These are phyloP conservation scores for Simalia tracyae DNA, from an alignment of 2,797 vertebrate genomes.

Conservation along the genomic window DNA sequence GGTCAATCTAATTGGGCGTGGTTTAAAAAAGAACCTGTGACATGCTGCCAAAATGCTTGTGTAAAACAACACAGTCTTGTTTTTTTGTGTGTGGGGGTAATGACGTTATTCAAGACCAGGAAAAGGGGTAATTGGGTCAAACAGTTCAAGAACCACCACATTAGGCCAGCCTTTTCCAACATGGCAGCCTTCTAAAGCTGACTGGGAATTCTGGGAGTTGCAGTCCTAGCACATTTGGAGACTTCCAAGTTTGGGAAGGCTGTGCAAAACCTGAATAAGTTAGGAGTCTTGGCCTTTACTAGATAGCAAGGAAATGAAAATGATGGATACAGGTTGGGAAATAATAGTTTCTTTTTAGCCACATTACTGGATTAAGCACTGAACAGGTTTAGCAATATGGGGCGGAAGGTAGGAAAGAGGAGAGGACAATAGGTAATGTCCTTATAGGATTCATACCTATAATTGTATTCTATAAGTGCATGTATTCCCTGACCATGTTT, in stretches of 20 bases:
- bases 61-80: too few species aligned
- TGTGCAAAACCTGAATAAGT: not conserved
- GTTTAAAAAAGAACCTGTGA: not conserved
- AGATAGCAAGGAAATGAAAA: not conserved
- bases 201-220: too few species aligned
- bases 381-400: not conserved
- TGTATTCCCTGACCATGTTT: too few species aligned
- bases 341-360: not conserved
- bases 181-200: too few species aligned
- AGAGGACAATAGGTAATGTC: not conserved
- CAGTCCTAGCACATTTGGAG: too few species aligned
- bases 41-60: not conserved
- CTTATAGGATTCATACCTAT: not conserved
- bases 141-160: too few species aligned
- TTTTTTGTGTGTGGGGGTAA: too few species aligned
- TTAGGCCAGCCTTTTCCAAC: too few species aligned
- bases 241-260: too few species aligned
- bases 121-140: too few species aligned
- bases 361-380: not conserved
- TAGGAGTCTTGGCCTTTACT: not conserved
- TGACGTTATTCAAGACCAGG: too few species aligned
- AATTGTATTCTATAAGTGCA: too few species aligned
- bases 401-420: not conserved
- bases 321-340: not conserved
- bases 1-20: not conserved